Percentiles rank a stretch among this genome's conserved stretches.
Conservation (phyloP, 2,888 invertebrate genomes). For the Nezara viridula region DNA sequence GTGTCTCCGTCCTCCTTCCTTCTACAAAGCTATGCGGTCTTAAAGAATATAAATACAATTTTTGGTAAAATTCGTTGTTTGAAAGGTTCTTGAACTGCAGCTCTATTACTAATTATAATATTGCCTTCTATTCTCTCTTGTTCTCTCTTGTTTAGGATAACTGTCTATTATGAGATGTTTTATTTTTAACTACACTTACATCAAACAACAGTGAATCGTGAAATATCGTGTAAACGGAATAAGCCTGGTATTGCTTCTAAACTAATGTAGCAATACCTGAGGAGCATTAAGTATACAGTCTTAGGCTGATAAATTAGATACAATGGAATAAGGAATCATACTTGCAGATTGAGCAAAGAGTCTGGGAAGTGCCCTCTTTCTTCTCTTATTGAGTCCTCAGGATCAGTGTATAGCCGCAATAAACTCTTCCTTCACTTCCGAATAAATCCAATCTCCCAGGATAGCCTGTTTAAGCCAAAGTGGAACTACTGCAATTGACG, state of each 20-base stretch:
- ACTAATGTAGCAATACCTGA: neutral
- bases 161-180: no score
- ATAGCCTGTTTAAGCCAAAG: neutral
- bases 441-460: neutral
- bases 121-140: no score
- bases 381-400: constrained; percentile 7
- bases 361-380: constrained; percentile 13
- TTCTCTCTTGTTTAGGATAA: no score
- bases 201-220: neutral
- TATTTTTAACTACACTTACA: neutral
- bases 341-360: neutral
- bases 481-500: neutral
- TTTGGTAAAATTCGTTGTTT: no score
- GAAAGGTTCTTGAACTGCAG: no score
- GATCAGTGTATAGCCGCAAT: constrained; percentile 34
- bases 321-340: neutral
- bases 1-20: no score
- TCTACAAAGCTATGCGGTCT: no score
- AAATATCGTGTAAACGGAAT: neutral
- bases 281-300: neutral
- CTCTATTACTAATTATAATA: no score
- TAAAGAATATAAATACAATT: no score
- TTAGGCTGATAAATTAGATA: neutral
- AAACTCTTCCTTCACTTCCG: neutral
- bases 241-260: neutral